phyloP scores from a whole-genome alignment of 2,113 vertebrate genomes.

The Myrmecophaga tridactyla region DNA sequence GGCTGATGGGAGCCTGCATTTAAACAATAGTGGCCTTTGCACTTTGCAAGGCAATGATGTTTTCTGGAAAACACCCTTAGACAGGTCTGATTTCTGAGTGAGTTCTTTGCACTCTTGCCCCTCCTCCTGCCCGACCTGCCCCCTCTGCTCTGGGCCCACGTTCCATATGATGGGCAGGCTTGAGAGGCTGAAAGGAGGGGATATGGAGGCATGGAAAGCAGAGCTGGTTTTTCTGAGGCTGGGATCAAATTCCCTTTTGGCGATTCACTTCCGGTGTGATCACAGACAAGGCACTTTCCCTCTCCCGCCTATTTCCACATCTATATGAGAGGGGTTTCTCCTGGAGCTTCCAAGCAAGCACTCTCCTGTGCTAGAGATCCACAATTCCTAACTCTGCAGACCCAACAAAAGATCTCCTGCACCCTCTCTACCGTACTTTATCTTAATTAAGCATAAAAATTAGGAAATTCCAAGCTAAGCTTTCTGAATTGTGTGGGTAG shows the following conservation, averaged over 20 bases:
- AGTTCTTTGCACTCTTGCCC: neutral
- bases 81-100: neutral
- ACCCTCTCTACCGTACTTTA: neutral
- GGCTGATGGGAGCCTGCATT: neutral
- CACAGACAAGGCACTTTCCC: too few relatives aligned
- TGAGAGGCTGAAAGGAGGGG: neutral
- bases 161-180: neutral
- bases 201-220: accelerated
- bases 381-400: neutral
- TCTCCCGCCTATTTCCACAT: neutral
- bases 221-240: neutral
- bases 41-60: neutral
- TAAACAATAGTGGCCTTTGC: neutral
- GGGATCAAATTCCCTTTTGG: neutral
- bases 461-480: constrained; percentile 66
- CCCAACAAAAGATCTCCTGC: neutral
- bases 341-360: neutral
- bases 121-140: neutral
- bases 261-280: neutral
- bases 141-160: neutral
- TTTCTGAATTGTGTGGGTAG: constrained; percentile 58
- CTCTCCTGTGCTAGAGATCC: neutral
- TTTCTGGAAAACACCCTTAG: neutral
- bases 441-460: constrained; percentile 74
- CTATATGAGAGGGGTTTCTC: neutral